Base-by-base conservation (phyloP, 2,888 invertebrate species). In the Hirtodrosophila alboralis region DNA sequence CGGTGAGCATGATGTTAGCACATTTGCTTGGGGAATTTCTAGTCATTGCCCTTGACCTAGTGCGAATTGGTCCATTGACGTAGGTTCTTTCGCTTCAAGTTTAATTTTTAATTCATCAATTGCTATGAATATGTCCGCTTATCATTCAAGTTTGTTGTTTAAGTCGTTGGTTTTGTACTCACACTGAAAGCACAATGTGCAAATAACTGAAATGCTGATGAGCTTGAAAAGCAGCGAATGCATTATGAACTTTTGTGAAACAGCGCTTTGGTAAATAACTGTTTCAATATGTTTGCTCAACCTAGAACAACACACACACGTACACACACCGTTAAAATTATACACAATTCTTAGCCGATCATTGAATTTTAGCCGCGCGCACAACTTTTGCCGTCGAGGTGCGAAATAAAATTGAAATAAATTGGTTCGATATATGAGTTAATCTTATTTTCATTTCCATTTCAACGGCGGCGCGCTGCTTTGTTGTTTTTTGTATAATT, bases 351-450 rank as follows among this genome's bases (percentile, higher is more conserved):
- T 67, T 41, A 67, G 37, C 48, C 40, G 52, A 47, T 52, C 56
- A 61, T 61, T 45, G 27, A 70, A 43, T 38, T 28, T 13, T 12
- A 10, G 53, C 48, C 34, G 56, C 58, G 52, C 23, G 13, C 67
- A 84, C 84, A 75, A 86, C 81, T 61, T 65, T 41, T 52, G 65
- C 60, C 62, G 63, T 49, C 62, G 69, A 72, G 67, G 75, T 80
- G 68, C 64, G 60, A 76, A 86, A 47, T 70, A 61, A 73, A 70
- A 81, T 86, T 84, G 65, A 86, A 86, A 84, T 86, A 84, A 86
- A 86, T 81, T 81, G 77, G 81, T 67, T 53, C 81, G 76, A 75
- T 73, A 73, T 72, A 33, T 58, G 60, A 56, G 58, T 51, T 70
- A 85, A 64, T 84, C 70, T 85, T 68, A 78, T 67, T 84, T 70